Percentiles rank a stretch among this genome's conserved stretches.
phyloP scores from a whole-genome alignment of 2,113 vertebrate species.

The Pygoscelis antarcticus region DNA sequence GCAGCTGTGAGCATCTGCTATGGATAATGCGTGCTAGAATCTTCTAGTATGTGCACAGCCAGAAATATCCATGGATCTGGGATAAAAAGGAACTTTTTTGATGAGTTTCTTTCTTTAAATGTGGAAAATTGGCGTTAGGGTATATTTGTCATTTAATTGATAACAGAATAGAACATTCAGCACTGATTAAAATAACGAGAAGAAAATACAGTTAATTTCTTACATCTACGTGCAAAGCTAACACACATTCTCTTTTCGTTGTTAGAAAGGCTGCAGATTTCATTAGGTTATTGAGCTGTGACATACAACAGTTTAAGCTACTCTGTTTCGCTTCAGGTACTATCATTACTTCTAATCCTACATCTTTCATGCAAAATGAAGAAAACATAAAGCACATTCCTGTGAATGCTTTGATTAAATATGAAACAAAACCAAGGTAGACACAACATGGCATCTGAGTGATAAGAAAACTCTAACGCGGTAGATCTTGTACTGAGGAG shows the following conservation, averaged over 20 bases:
- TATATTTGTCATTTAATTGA: neutral
- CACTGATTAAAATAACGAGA: neutral
- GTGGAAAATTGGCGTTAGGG: neutral
- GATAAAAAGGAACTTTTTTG: neutral
- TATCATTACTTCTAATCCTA: neutral
- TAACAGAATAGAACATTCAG: neutral
- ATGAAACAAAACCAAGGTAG: neutral
- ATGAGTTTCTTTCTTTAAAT: neutral
- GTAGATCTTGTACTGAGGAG: neutral
- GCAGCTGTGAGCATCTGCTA: slow-evolving; percentile 37
- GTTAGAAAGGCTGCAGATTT: neutral
- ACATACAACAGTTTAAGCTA: neutral
- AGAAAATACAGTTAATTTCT: neutral
- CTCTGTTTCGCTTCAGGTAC: neutral
- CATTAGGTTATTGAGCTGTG: neutral
- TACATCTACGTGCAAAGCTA: neutral
- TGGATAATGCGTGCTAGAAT: slow-evolving; percentile 11
- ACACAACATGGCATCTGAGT: neutral
- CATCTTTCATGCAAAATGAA: neutral
- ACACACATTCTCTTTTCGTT: neutral
- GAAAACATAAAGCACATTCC: neutral
- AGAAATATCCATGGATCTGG: neutral
- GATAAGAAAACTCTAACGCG: neutral
- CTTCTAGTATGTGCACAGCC: neutral
- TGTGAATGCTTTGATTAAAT: neutral